Conservation (phyloP, 2,888 invertebrate genomes). For the Eilema caniola region DNA sequence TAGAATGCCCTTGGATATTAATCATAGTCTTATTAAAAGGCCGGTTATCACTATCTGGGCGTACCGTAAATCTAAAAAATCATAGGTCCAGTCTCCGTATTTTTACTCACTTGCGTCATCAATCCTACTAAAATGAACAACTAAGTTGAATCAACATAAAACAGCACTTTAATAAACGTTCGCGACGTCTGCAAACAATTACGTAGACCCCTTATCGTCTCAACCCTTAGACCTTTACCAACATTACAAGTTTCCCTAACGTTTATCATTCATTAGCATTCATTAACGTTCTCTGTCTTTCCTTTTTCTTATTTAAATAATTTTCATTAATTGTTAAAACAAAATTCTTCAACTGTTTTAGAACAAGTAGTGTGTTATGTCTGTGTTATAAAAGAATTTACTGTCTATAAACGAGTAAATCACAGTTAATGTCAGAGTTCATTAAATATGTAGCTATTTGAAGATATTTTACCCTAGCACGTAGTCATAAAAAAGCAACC, state of each 20-base stretch:
- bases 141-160: slow-evolving; percentile 2
- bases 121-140: not conserved
- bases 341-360: not conserved
- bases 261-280: slow-evolving; percentile 8
- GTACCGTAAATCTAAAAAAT: no score
- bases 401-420: not conserved
- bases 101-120: not conserved
- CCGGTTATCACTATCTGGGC: no score
- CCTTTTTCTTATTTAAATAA: not conserved
- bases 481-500: not conserved
- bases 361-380: not conserved
- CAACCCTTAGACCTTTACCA: slow-evolving; percentile 5
- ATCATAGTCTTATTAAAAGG: no score
- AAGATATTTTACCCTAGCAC: not conserved
- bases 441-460: not conserved
- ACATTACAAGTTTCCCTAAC: slow-evolving; percentile 1
- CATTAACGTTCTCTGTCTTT: not conserved
- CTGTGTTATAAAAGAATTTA: not conserved
- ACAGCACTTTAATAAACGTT: not conserved
- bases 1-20: no score
- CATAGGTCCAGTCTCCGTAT: not conserved
- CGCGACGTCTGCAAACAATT: slow-evolving; percentile 6
- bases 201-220: slow-evolving; percentile 1
- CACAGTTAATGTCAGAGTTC: no score
- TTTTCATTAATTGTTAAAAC: not conserved